Percentiles rank a stretch among this genome's conserved stretches.
These are phyloP conservation scores for Diprion similis DNA, from an alignment of 1,140 invertebrate genomes.

Conservation along the genomic window DNA sequence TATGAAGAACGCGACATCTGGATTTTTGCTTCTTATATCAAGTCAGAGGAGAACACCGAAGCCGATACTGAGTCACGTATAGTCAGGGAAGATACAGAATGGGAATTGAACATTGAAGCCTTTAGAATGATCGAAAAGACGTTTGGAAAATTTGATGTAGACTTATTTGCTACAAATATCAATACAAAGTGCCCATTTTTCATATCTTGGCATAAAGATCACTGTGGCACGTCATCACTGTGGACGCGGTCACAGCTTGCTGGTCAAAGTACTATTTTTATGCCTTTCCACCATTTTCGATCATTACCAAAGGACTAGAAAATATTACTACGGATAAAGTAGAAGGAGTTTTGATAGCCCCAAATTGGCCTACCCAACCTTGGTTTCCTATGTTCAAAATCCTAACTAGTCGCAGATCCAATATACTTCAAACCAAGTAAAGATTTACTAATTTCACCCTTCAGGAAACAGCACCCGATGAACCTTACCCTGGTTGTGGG, in stretches of 20 bases:
- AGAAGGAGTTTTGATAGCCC: not conserved
- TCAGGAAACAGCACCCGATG: not conserved
- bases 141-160: conserved; percentile 32
- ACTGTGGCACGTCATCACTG: not conserved
- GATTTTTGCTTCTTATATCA: conserved; percentile 34
- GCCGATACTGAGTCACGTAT: conserved; percentile 34
- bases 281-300: not conserved
- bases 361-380: not conserved
- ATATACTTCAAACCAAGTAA: not conserved
- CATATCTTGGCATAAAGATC: conserved; percentile 32
- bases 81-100: conserved; percentile 32
- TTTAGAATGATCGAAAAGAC: conserved; percentile 24
- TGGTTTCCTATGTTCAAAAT: not conserved
- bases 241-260: not conserved
- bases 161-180: conserved; percentile 37
- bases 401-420: too few species aligned
- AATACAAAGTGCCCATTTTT: conserved; percentile 31
- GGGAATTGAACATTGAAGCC: not conserved
- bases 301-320: not conserved
- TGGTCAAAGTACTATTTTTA: not conserved
- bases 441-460: not conserved
- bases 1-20: conserved; percentile 11
- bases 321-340: not conserved
- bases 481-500: not conserved
- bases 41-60: conserved; percentile 29